Percentiles rank a stretch among this genome's conserved stretches.
phyloP scores from a whole-genome alignment of 1,140 invertebrate genomes.

The Danaus plexippus region DNA sequence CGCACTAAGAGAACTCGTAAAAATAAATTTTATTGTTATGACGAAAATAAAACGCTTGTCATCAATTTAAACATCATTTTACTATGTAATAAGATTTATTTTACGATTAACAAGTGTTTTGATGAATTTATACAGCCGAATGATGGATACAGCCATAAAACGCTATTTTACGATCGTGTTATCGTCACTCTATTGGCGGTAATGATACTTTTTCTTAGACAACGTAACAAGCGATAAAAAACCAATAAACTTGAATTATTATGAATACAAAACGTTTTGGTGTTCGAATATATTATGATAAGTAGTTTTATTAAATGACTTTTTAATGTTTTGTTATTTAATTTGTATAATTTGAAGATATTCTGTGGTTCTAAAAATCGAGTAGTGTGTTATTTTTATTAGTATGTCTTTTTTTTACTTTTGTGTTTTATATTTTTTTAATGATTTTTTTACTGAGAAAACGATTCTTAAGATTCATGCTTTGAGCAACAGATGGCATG shows the following conservation, averaged over 20 bases:
- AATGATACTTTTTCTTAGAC: slow-evolving; percentile 47
- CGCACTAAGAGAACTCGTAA: slow-evolving; percentile 48
- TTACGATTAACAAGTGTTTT: slow-evolving; percentile 70
- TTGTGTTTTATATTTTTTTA: too few relatives aligned
- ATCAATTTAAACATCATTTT: slow-evolving; percentile 71
- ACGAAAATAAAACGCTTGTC: slow-evolving; percentile 71
- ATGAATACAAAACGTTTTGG: slow-evolving; percentile 16
- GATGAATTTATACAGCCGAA: slow-evolving; percentile 67
- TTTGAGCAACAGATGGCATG: too few relatives aligned
- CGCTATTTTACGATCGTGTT: slow-evolving; percentile 56
- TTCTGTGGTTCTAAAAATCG: too few relatives aligned
- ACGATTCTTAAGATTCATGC: too few relatives aligned
- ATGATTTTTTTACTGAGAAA: too few relatives aligned
- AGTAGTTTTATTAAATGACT: neutral
- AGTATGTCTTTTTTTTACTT: too few relatives aligned
- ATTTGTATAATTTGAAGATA: too few relatives aligned
- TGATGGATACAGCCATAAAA: slow-evolving; percentile 70
- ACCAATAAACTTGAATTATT: slow-evolving; percentile 45
- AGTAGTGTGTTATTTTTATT: too few relatives aligned
- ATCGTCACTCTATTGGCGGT: slow-evolving; percentile 58
- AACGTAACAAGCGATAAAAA: slow-evolving; percentile 34
- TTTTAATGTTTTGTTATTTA: too few relatives aligned
- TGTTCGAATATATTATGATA: slow-evolving; percentile 18
- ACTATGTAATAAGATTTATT: slow-evolving; percentile 71
- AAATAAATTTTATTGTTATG: slow-evolving; percentile 73